Conservation (phyloP, 2,797 vertebrate genomes). For the Poeciliopsis presidionis region DNA sequence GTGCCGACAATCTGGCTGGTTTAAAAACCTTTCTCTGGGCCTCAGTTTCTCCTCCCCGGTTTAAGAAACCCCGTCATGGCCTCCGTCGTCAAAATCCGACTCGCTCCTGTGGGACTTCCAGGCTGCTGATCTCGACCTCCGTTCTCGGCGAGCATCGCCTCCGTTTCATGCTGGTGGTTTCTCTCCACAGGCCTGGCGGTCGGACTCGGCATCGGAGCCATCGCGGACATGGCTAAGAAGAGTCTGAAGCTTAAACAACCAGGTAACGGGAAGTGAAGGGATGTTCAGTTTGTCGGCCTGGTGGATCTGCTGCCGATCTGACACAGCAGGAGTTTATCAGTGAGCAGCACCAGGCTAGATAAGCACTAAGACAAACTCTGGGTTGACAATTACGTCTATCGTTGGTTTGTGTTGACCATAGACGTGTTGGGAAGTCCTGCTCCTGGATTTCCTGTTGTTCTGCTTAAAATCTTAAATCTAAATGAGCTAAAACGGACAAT, state of each 20-base stretch:
- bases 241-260: constrained; percentile 82
- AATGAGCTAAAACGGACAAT: too few relatives aligned
- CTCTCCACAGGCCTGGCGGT: constrained; percentile 86
- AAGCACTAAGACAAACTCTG: neutral
- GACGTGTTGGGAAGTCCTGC: neutral
- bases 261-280: constrained; percentile 50
- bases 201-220: constrained; percentile 90
- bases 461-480: neutral
- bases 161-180: neutral
- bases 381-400: neutral
- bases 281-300: neutral
- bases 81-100: neutral
- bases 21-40: constrained; percentile 16
- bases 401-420: neutral
- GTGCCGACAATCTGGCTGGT: constrained; percentile 16
- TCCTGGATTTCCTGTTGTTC: neutral
- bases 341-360: neutral
- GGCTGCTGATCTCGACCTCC: neutral
- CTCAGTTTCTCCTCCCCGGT: neutral
- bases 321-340: neutral
- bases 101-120: neutral
- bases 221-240: constrained; percentile 95
- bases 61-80: constrained; percentile 27
- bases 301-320: neutral
- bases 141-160: neutral